Base-by-base conservation (phyloP, 2,888 invertebrate genomes). In the Eupithecia tripunctaria region DNA sequence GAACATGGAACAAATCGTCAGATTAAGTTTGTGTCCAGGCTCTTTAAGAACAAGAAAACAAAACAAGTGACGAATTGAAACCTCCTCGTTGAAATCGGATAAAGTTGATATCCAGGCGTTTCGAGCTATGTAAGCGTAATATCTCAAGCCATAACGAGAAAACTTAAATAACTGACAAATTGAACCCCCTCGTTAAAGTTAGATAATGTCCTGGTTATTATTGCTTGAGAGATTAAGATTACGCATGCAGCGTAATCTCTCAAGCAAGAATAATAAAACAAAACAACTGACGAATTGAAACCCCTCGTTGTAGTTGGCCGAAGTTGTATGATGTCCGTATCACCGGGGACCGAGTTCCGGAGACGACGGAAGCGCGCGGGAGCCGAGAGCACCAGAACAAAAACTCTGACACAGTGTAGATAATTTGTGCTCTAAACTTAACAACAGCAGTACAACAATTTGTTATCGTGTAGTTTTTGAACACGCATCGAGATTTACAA, bases 351-450 rank as follows among this genome's bases (percentile, higher is more conserved):
- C 73, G 75, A 75, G 70, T 73, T 71, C 71, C 65, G 75, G 51
- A 65, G 38, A 78, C 78, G 79, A 72, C 82, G 83, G 84, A 85
- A 84, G 78, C 77, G 75, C 78, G 74, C 75, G 80, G 74, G 76
- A 77, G 79, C 77, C 75, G 70, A 62, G 78, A 81, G 79, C 81
- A 80, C 74, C 78, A 77, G 76, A 84, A 87, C 85, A 87, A 85
- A 85, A 84, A 79, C 72, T 75, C 74, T 75, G 79, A 79, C 78
- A 73, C 73, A 73, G 73, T 73, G 74, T 73, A 73, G 71, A 51
- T 67, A 71, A 63, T 67, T 63, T 56, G 59, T 41, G 32, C 25
- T 56, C 21, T 7, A 63, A 14, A 65, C 36, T 64, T 18, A 18
- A 64, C 36, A 38, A 64, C 25, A 38, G 38, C 15, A 38, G 38